Evolutionary conservation across 1,140 invertebrate species (phyloP).

Genomic region (Patella vulgata): DNA sequence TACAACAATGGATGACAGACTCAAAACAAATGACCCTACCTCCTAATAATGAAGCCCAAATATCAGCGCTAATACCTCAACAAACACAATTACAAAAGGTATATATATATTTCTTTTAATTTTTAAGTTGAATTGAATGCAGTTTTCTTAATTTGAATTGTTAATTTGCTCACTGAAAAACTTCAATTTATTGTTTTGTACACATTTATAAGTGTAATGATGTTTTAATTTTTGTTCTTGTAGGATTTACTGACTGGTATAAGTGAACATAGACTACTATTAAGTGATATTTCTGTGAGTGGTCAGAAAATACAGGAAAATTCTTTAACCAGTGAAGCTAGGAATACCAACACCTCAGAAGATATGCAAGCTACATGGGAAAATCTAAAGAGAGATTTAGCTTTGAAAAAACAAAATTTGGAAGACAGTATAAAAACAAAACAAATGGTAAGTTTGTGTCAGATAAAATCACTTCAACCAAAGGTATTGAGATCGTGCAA

Average conservation of each 20-base stretch:
- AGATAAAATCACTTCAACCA: too few relatives aligned
- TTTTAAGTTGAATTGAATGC: background rate
- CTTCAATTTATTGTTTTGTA: too few relatives aligned
- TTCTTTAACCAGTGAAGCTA: background rate
- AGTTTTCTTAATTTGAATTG: too few relatives aligned
- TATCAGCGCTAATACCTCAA: conserved; percentile 61
- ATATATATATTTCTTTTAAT: conserved; percentile 44
- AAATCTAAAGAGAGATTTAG: conserved; percentile 42
- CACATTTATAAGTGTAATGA: too few relatives aligned
- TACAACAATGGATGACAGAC: conserved; percentile 72
- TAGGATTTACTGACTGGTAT: conserved; percentile 56
- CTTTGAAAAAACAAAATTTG: conserved; percentile 50
- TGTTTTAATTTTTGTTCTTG: too few relatives aligned
- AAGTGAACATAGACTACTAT: conserved; percentile 49
- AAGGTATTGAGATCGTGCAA: too few relatives aligned
- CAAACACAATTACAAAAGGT: conserved; percentile 65
- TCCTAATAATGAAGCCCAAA: conserved; percentile 58
- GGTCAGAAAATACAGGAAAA: conserved; percentile 13
- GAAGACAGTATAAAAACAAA: conserved; percentile 42
- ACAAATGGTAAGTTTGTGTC: conserved; percentile 4
- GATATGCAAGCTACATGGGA: conserved; percentile 51
- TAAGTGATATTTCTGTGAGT: conserved; percentile 39
- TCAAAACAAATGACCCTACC: conserved; percentile 71
- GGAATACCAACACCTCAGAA: conserved; percentile 24
- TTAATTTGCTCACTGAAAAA: too few relatives aligned